Base-by-base conservation (phyloP, 2,797 vertebrate genomes). In the Knipowitschia caucasica region DNA sequence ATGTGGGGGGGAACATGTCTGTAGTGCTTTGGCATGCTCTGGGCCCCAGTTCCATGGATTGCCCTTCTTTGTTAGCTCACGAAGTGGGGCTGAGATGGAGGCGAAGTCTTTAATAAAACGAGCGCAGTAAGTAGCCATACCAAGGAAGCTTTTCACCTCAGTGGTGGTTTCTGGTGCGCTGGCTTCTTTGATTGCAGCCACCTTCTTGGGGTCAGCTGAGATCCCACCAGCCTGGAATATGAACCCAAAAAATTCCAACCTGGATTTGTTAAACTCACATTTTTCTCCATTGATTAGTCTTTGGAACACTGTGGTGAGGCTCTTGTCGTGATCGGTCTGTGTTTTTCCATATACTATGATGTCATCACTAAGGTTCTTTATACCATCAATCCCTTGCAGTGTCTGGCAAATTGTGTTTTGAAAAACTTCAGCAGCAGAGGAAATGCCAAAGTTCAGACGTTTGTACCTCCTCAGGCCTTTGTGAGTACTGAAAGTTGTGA, bases 401-500 rank as follows among this genome's bases (percentile, higher is more conserved):
- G 15, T 4, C 34, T 38, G 35, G 17, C 35, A 4, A 9, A 18
- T 38, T 2, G 7, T 17, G 2, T 35, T 35, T 35, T 35, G 33
- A 7, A 34, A 31, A 31, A 65, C 52, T 17, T 74, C 40, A 0
- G 34, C 64, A 1, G 59, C 57, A 0, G 71, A 71, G 0, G 36
- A 69, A 17, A 69, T 58, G 0, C 53, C 59, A 44, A 80, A 78
- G n/a, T 20, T 58, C 1, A 66, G 18, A 0, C 9, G 3, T 11
- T 71, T 77, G 21, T 71, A 77, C 0, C 40, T 20, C 3, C 38
- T 46, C 11, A 73, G 4, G 33, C 14, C 33, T 15, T 1, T 60
- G 7, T 75, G 69, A 4, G 55, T 68, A 1, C 33, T 64, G 14
- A 71, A 73, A 2, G 56, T 63, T 0, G 59, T 72, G 0, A 80